Conservation (phyloP, 2,888 invertebrate species). For the Mimas tiliae region DNA sequence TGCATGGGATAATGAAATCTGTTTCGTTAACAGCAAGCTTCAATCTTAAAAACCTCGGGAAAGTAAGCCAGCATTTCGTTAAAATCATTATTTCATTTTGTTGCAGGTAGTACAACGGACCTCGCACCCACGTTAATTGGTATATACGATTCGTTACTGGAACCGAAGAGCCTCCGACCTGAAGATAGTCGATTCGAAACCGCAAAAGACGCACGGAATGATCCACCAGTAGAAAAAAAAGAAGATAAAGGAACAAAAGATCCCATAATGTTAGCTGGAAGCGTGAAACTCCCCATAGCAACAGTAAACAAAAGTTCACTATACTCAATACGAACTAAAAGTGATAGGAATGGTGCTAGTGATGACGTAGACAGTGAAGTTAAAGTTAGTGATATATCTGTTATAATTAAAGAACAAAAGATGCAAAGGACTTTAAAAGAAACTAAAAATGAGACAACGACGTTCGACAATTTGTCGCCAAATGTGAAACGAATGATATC, state of each 20-base stretch:
- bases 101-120: conserved; percentile 94
- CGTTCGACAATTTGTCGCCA: conserved; percentile 85
- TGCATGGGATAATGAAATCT: conserved; percentile 28
- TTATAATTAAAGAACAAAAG: conserved; percentile 55
- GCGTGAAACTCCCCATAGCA: conserved; percentile 73
- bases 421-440: conserved; percentile 71
- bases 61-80: conserved; percentile 6
- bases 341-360: conserved; percentile 71
- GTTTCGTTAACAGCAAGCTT: neutral
- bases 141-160: conserved; percentile 92
- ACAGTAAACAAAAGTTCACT: conserved; percentile 75
- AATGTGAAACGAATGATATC: conserved; percentile 87
- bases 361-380: conserved; percentile 57
- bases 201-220: conserved; percentile 80
- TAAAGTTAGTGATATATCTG: conserved; percentile 60
- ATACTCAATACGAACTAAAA: conserved; percentile 72
- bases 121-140: conserved; percentile 93
- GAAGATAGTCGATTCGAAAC: conserved; percentile 65
- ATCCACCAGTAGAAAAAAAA: conserved; percentile 65
- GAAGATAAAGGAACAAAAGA: conserved; percentile 53
- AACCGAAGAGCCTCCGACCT: conserved; percentile 70
- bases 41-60: neutral
- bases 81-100: conserved; percentile 48
- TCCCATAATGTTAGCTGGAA: conserved; percentile 66
- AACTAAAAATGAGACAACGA: conserved; percentile 56